A percentile compares a stretch with the other conserved stretches of the same genome.
phyloP scores from a whole-genome alignment of 2,888 invertebrate genomes.

The Eulithis testata region DNA sequence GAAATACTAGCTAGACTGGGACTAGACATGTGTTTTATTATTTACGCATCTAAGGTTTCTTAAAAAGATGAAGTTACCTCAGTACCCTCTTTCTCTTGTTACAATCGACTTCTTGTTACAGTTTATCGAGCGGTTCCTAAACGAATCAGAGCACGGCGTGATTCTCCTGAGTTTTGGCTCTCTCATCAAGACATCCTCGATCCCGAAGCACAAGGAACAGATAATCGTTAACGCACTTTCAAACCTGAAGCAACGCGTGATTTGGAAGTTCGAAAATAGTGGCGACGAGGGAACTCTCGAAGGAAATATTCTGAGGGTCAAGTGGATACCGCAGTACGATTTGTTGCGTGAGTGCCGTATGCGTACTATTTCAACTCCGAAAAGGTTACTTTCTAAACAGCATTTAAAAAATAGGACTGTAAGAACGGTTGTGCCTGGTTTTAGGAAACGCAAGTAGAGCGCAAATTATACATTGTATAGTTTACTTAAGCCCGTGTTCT shows the following conservation, averaged over 20 bases:
- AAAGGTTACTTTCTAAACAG: too few species aligned
- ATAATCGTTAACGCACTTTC: conserved; percentile 86
- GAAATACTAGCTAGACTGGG: too few species aligned
- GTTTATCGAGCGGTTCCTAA: conserved; percentile 87
- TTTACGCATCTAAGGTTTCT: too few species aligned
- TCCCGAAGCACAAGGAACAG: conserved; percentile 85
- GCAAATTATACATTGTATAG: too few species aligned
- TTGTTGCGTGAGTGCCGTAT: conserved; percentile 85
- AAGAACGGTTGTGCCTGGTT: too few species aligned
- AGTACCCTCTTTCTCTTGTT: conserved; percentile 45
- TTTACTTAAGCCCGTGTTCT: too few species aligned
- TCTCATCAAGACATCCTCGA: conserved; percentile 87
- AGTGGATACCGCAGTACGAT: conserved; percentile 90
- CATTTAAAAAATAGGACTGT: too few species aligned
- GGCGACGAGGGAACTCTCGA: conserved; percentile 66
- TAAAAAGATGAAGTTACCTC: too few species aligned
- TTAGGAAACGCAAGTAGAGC: too few species aligned
- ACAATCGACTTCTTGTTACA: conserved; percentile 65
- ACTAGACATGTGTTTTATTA: too few species aligned
- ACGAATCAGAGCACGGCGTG: conserved; percentile 87
- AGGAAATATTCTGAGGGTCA: conserved; percentile 84
- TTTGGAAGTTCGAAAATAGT: conserved; percentile 91
- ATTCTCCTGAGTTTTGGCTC: conserved; percentile 92
- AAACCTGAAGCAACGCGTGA: conserved; percentile 87
- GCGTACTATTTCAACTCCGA: too few species aligned